Evolutionary conservation across 2,888 invertebrate genomes (phyloP), one percentile per base, ranked within the genome.

Genomic region (Abscondita cerata): DNA sequence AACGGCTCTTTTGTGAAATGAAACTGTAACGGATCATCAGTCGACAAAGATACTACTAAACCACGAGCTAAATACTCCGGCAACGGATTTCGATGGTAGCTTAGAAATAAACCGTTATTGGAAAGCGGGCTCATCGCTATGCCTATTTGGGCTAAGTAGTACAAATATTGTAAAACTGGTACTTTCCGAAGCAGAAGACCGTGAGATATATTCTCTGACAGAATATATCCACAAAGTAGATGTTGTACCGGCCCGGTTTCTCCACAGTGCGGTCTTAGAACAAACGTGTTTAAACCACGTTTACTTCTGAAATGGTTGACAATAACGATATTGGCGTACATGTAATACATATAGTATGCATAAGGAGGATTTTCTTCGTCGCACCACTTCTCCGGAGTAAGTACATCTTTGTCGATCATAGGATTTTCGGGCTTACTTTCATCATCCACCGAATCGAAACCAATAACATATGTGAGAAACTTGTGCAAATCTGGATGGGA

Each of bases 1-100:
- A 99, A 83, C 4, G 99, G 97, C 84, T 99, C 98, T 87, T 98
- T 99, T 61, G 99, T 99, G 80, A 98, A 99, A 83, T 99, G 99
- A 82, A 99, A 99, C 83, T 99, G 98, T 69, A 99, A 83, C 0
- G 99, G 99, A 83, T 99, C 99, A 79, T 99, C 99, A 0, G 98
- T 98, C 9, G 96, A 97, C 63, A 99, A 85, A 46, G 96, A 97
- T 70, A 99, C 89, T 75, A 93, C 90, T 44, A 99, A 86, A 0
- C 99, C 99, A 67, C 98, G 85, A 1, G 96, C 94, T 69, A 97
- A 86, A 83, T 96, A 98, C 81, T 98, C 98, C 0, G 97, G 98
- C 73, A 99, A 84, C 8, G 99, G 99, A 83, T 99, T 99, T 52
- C 98, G 91, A 81, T 98, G 98, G 83, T 99, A 99, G 83, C 98